These are phyloP conservation scores for Aldrovandia affinis DNA, from an alignment of 2,797 vertebrate species.

Conservation along the genomic window DNA sequence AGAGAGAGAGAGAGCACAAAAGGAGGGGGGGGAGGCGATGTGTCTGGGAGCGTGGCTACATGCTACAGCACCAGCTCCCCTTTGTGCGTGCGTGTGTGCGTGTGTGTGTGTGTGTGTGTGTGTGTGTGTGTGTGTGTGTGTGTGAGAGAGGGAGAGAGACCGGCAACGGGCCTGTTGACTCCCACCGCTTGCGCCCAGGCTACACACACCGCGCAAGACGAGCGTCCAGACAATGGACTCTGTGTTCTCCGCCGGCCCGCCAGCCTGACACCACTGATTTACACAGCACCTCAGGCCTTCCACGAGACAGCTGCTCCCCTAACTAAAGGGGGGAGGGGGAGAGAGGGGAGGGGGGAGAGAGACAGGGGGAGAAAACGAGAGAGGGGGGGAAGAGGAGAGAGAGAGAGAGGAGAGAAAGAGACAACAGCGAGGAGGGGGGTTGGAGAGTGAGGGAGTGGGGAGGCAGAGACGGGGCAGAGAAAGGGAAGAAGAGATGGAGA, in stretches of 20 bases:
- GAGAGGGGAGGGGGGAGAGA: not conserved
- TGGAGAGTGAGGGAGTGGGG: not conserved
- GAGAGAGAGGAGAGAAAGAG: not conserved
- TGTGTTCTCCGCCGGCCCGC: slow-evolving; percentile 59
- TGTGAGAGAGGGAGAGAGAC: slow-evolving; percentile 27
- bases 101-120: slow-evolving; percentile 37
- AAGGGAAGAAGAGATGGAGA: not conserved
- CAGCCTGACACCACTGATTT: slow-evolving; percentile 43
- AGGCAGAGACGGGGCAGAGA: not conserved
- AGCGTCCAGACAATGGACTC: slow-evolving; percentile 69
- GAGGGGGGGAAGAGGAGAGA: not conserved
- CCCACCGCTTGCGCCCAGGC: not conserved
- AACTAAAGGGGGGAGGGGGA: slow-evolving; percentile 49
- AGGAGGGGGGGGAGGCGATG: not conserved
- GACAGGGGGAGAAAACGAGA: slow-evolving; percentile 20
- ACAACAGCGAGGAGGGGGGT: not conserved
- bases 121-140: slow-evolving; percentile 41
- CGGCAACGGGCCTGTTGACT: not conserved
- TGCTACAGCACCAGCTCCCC: not conserved
- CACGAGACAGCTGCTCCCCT: slow-evolving; percentile 76
- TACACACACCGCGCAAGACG: slow-evolving; percentile 21
- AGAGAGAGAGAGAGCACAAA: slow-evolving; percentile 33
- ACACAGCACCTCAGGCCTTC: slow-evolving; percentile 68
- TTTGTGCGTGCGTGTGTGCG: slow-evolving; percentile 36
- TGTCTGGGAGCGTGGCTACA: slow-evolving; percentile 13